phyloP scores from a whole-genome alignment of 2,113 vertebrate species.

The Chionis minor region DNA sequence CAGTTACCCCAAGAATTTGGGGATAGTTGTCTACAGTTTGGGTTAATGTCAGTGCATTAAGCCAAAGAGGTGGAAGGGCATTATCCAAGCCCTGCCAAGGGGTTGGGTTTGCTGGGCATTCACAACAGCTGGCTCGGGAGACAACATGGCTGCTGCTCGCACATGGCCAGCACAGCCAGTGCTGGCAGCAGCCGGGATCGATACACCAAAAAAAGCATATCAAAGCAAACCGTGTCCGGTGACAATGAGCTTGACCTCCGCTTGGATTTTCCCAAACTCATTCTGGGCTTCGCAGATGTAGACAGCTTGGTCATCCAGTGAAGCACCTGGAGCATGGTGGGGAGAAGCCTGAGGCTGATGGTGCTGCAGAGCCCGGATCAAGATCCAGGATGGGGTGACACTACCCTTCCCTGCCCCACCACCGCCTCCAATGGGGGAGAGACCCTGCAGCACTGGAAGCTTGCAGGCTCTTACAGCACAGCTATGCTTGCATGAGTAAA shows the following conservation, averaged over 20 bases:
- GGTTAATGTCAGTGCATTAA: background rate
- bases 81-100: background rate
- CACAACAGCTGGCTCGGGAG: accelerated
- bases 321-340: slow-evolving; percentile 67
- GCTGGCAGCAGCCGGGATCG: accelerated
- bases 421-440: accelerated
- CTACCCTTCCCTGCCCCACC: background rate
- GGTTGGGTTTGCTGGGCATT: background rate
- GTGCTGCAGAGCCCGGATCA: accelerated
- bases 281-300: slow-evolving; percentile 91
- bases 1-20: background rate
- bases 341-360: background rate
- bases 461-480: background rate
- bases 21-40: background rate
- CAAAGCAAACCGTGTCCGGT: slow-evolving; percentile 80
- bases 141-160: background rate
- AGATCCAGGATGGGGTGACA: background rate
- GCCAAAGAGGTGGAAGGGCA: background rate
- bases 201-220: accelerated
- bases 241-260: slow-evolving; percentile 78
- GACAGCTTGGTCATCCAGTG: slow-evolving; percentile 80
- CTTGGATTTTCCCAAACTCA: slow-evolving; percentile 81
- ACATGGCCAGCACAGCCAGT: accelerated
- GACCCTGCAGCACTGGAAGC: background rate
- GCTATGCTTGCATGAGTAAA: background rate